Base-by-base conservation (phyloP, 2,797 vertebrate genomes). In the Rhinoraja longicauda region DNA sequence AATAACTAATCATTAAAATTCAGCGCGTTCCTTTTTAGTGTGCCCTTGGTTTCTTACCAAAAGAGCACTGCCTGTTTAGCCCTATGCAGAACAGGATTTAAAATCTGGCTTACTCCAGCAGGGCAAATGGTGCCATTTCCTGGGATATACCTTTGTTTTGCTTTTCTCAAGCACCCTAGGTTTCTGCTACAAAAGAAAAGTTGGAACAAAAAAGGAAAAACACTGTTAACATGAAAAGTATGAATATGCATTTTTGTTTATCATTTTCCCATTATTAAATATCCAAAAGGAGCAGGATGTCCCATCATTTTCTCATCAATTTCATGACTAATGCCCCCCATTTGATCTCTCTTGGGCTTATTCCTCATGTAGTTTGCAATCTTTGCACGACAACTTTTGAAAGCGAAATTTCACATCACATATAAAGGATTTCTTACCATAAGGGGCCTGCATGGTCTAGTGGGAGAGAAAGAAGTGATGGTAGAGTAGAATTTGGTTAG, bases 1-100 rank as follows among this genome's bases (percentile, higher is more conserved):
- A 97, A 98, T 98, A 98, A 98, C 97, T 97, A 97, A 97, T 99
- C 98, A 99, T 99, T 99, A 98, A 98, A 98, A 99, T 99, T 99
- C 98, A 98, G 97, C 97, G 97, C 97, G 96, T 97, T 96, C 95
- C 95, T 97, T 95, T 53, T 88, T 19, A 95, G 94, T 95, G 96
- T 64, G 96, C 96, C 96, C 97, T 96, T 97, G 97, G 97, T 97
- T 97, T 96, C 93, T 96, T 96, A 96, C 96, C 96, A 97, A 96
- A 96, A 94, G 1, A 88, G 95, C 94, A 94, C 94, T 93, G 96
- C 96, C 96, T 96, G 96, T 95, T 97, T 97, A 96, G 97, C 96
- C 45, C 97, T 96, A 96, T 96, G 96, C 96, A 96, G 96, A 96
- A 95, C 95, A 95, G 95, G 95, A 95, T 96, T 96, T 95, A 96